Evolutionary conservation across 2,113 vertebrate genomes (phyloP), one percentile per base, ranked within the genome.

Genomic region (Apeltes quadracus): DNA sequence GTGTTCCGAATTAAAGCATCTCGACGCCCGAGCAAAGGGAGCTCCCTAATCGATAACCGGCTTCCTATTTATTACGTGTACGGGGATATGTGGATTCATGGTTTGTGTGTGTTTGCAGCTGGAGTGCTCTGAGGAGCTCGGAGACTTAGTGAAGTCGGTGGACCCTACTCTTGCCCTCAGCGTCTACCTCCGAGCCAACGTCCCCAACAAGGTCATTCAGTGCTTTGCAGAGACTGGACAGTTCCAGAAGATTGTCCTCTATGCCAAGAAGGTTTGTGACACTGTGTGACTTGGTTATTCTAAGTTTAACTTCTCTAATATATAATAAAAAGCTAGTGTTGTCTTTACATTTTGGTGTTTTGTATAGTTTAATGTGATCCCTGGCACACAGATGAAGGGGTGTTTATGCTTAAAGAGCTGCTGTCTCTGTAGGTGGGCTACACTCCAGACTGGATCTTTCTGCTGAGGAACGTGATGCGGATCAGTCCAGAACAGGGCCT

Each of bases 141-240:
- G 98, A 79, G 98, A 99, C 88, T 90, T 99, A 64, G 98, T 99
- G 88, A 99, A 99, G 81, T 98, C 98, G 66, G 97, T 99, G 51
- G 98, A 99, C 78, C 98, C 97, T 2, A 99, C 98, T 0, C 87
- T 99, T 71, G 98, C 98, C 34, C 95, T 99, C 70, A 99, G 98
- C 64, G 98, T 99, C 55, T 99, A 99, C 86, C 91, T 99, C 66
- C 92, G 98, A 87, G 98, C 98, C 79, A 99, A 99, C 0, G 97
- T 99, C 73, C 98, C 98, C 61, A 99, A 96, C 91, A 99, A 99
- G 92, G 98, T 99, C 84, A 99, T 99, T 91, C 98, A 99, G 88
- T 99, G 98, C 82, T 99, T 99, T 91, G 98, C 98, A 70, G 98
- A 99, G 92, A 99, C 98, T 0, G 97, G 98, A 61, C 98, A 99